phyloP scores from a whole-genome alignment of 2,888 invertebrate species.

The Oeneis ivallda region DNA sequence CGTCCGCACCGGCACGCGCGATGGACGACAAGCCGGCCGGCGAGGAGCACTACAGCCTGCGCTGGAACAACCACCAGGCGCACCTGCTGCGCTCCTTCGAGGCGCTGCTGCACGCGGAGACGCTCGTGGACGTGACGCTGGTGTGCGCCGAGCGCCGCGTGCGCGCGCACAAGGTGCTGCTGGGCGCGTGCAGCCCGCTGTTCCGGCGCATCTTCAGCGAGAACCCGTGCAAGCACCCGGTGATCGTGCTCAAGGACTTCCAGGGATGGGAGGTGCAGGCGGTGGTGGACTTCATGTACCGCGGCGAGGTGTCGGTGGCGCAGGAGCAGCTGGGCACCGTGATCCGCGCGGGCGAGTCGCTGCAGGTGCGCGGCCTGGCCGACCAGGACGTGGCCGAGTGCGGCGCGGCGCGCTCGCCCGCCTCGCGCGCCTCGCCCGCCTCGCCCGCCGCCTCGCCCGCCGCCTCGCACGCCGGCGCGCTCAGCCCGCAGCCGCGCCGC shows the following conservation, averaged over 20 bases:
- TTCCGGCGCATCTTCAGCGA: conserved; percentile 94
- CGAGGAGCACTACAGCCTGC: conserved; percentile 93
- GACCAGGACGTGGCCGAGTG: conserved; percentile 82
- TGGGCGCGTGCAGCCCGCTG: conserved; percentile 94
- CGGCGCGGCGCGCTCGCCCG: conserved; percentile 65
- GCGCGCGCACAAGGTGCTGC: conserved; percentile 94
- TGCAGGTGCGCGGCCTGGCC: conserved; percentile 91
- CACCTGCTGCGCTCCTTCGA: conserved; percentile 94
- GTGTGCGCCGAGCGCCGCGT: conserved; percentile 93
- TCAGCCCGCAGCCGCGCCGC: conserved; percentile 90
- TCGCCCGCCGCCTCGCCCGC: conserved; percentile 72
- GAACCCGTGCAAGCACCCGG: conserved; percentile 96
- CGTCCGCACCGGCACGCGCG: conserved; percentile 64
- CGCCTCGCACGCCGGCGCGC: conserved; percentile 81
- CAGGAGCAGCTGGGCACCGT: conserved; percentile 91
- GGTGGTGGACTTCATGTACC: conserved; percentile 96
- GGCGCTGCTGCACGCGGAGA: conserved; percentile 92
- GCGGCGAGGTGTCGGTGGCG: conserved; percentile 94
- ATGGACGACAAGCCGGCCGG: conserved; percentile 76
- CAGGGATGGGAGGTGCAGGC: conserved; percentile 94
- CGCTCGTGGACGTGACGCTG: conserved; percentile 93
- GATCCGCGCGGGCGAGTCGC: conserved; percentile 92
- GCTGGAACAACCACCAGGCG: conserved; percentile 96
- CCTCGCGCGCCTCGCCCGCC: conserved; percentile 72
- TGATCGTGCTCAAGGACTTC: conserved; percentile 95